These are phyloP conservation scores for Mormyrus hasselquistii DNA, from an alignment of 2,797 vertebrate genomes.

Conservation along the genomic window DNA sequence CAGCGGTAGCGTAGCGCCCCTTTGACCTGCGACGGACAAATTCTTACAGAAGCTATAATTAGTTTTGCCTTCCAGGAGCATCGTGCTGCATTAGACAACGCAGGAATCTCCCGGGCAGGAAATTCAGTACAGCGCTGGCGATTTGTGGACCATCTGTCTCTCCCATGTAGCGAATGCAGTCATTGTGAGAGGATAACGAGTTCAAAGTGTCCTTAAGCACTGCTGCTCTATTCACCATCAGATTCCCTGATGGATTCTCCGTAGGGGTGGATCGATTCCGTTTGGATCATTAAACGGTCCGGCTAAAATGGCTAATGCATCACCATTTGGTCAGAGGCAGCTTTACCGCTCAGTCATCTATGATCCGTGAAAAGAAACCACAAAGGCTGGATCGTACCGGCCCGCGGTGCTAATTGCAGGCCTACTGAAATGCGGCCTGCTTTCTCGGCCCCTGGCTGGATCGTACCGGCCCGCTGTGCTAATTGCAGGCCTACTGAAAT, in stretches of 20 bases:
- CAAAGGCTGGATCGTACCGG: not conserved
- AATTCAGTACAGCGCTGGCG: not conserved
- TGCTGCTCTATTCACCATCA: not conserved
- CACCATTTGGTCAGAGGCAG: not conserved
- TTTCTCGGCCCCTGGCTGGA: not conserved
- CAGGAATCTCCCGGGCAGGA: not conserved
- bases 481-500: not conserved
- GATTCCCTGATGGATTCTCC: not conserved
- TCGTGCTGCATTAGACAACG: not conserved
- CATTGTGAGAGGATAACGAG: not conserved
- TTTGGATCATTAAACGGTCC: constrained; percentile 1
- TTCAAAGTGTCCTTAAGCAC: not conserved
- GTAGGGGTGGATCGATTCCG: not conserved
- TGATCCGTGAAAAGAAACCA: not conserved
- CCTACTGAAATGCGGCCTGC: not conserved
- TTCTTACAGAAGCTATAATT: not conserved
- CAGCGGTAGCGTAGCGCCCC: not conserved
- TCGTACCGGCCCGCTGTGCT: not conserved
- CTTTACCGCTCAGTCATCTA: not conserved
- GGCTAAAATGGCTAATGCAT: not conserved
- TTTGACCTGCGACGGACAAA: not conserved
- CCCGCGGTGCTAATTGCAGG: not conserved
- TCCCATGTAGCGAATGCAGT: not conserved
- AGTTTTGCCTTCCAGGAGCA: not conserved
- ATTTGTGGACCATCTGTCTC: not conserved